Evolutionary conservation across 2,113 vertebrate species (phyloP).

Genomic region (Triplophysa siluroides): DNA sequence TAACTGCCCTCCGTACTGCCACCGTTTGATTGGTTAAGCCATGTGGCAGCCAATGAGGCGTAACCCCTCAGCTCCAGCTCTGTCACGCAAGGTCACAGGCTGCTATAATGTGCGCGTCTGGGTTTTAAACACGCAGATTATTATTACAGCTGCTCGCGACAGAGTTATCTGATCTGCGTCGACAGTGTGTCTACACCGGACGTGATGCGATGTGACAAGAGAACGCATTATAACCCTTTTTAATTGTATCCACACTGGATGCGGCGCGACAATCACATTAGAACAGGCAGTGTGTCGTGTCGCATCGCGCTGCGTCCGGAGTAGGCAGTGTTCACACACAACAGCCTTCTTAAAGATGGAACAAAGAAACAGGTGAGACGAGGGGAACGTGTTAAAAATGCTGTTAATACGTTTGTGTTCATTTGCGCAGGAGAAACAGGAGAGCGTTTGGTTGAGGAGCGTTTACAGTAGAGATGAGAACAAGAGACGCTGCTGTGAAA

Average conservation of each 20-base stretch:
- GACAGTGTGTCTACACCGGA: too few species aligned
- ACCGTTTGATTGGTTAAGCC: conserved; percentile 15
- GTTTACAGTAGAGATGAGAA: neutral
- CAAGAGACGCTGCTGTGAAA: too few species aligned
- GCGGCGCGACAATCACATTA: too few species aligned
- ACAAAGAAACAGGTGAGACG: conserved; percentile 8
- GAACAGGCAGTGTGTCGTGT: too few species aligned
- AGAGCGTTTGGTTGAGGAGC: neutral
- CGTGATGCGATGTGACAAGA: too few species aligned
- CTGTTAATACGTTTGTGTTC: neutral
- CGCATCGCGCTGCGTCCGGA: too few species aligned
- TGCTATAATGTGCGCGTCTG: conserved; percentile 36
- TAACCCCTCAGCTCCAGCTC: neutral
- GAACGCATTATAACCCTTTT: too few species aligned
- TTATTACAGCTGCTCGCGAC: conserved; percentile 56
- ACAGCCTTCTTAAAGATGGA: neutral
- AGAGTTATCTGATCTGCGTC: neutral
- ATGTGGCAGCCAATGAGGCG: conserved; percentile 30
- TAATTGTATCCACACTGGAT: too few species aligned
- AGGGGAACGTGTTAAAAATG: neutral
- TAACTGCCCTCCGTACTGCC: conserved; percentile 10
- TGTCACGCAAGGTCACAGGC: conserved; percentile 15
- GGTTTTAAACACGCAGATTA: conserved; percentile 45
- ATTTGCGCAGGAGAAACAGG: neutral
- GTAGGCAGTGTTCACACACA: too few species aligned